Base-by-base conservation (phyloP, 2,888 invertebrate genomes). In the Hemithea aestivaria region DNA sequence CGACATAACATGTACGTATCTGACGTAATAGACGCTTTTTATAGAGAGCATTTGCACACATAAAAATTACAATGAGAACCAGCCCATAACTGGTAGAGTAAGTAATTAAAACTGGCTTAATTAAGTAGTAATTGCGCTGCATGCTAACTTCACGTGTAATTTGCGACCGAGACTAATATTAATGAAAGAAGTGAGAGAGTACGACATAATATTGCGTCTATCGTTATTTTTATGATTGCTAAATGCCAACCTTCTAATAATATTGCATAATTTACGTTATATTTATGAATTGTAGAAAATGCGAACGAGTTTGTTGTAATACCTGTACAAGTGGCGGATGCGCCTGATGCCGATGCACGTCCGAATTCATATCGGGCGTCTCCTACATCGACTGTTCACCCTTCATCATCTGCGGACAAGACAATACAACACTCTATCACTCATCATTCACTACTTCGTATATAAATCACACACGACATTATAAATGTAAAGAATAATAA, bases 251-350 rank as follows among this genome's bases (percentile, higher is more conserved):
- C n/a, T n/a, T n/a, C 16, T 5, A 16, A 5, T 16, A 16, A 4
- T 16, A 16, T 16, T 16, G 16, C 16, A 5, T 16, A 16, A 5
- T 16, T 16, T 2, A 16, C 2, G n/a, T n/a, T n/a, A n/a, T n/a
- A n/a, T n/a, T n/a, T n/a, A n/a, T n/a, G n/a, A n/a, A n/a, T n/a
- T n/a, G n/a, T n/a, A n/a, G n/a, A n/a, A n/a, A n/a, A n/a, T n/a
- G n/a, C n/a, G n/a, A n/a, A n/a, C n/a, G n/a, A n/a, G n/a, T n/a
- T 27, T 7, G 7, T 1, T 10, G 7, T 34, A 26, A 20, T 79
- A 87, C 87, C 84, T 87, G 87, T 58, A 80, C 79, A 48, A 87
- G 73, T 66, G 87, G 84, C 73, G 84, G 82, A 70, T 87, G 87
- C 65, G 87, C 84, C 76, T 85, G 87, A 58, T 87, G 87, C 57